These are phyloP conservation scores for Dioctria rufipes DNA, from an alignment of 2,888 invertebrate species.

Conservation along the genomic window DNA sequence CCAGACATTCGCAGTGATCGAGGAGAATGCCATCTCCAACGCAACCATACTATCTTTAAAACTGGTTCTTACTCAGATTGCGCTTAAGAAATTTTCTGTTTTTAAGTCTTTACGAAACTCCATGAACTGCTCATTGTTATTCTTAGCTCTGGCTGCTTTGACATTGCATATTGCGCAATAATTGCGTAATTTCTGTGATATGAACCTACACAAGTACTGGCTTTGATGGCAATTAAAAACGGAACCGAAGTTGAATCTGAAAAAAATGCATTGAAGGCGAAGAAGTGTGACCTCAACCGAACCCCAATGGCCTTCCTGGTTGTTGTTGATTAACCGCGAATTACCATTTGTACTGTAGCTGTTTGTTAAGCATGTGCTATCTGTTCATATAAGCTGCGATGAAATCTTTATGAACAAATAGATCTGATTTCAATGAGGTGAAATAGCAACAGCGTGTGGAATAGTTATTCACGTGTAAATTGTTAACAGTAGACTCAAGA, in stretches of 20 bases:
- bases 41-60: conserved; percentile 3
- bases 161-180: conserved; percentile 29
- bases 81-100: conserved; percentile 20
- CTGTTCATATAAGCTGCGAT: not conserved
- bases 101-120: not conserved
- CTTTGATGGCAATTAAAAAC: conserved; percentile 30
- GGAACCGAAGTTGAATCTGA: conserved; percentile 34
- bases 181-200: conserved; percentile 29
- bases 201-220: not conserved
- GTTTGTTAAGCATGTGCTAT: not conserved
- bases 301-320: conserved; percentile 56
- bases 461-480: conserved; percentile 6
- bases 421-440: not conserved
- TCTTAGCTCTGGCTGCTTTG: not conserved
- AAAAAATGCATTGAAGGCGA: conserved; percentile 40
- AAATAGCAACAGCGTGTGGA: not conserved
- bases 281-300: conserved; percentile 2
- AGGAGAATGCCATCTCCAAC: conserved; percentile 21
- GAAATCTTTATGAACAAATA: not conserved
- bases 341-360: conserved; percentile 20
- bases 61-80: conserved; percentile 38
- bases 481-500: conserved; percentile 6
- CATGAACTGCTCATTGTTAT: conserved; percentile 28
- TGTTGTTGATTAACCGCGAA: conserved; percentile 56
- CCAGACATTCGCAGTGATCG: not conserved